phyloP scores from a whole-genome alignment of 92 coral and sea anemone genomes.

The Desmophyllum pertusum region DNA sequence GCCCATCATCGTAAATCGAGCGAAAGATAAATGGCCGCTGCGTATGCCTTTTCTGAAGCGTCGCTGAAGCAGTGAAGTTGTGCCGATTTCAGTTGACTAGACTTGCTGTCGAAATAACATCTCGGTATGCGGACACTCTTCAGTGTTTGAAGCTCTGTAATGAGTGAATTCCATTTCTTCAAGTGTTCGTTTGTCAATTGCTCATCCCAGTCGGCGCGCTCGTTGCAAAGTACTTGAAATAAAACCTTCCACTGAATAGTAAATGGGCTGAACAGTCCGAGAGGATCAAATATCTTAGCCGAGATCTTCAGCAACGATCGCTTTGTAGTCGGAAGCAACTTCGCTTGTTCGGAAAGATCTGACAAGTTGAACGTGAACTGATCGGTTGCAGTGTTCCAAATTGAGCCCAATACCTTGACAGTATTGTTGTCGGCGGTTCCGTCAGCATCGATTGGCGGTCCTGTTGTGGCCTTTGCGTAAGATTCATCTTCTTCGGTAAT shows the following conservation, averaged over 20 bases:
- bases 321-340: slow-evolving; percentile 62
- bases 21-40: no score
- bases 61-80: no score
- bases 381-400: slow-evolving; percentile 57
- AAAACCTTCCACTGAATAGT: slow-evolving; percentile 51
- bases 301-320: slow-evolving; percentile 64
- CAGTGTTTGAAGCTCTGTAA: slow-evolving; percentile 33
- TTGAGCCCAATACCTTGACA: slow-evolving; percentile 57
- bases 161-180: slow-evolving; percentile 50
- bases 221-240: slow-evolving; percentile 48
- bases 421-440: slow-evolving; percentile 19
- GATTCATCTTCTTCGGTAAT: slow-evolving; percentile 53
- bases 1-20: no score
- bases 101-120: slow-evolving; percentile 41
- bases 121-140: slow-evolving; percentile 48
- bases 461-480: slow-evolving; percentile 40
- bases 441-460: slow-evolving; percentile 10
- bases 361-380: slow-evolving; percentile 41
- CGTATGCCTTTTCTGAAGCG: no score
- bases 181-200: slow-evolving; percentile 28
- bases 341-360: slow-evolving; percentile 39
- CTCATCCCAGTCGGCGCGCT: slow-evolving; percentile 31
- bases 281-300: slow-evolving; percentile 77
- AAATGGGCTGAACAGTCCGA: slow-evolving; percentile 69
- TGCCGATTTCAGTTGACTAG: slow-evolving; percentile 34